Percentiles rank a stretch among this genome's conserved stretches.
phyloP scores from a whole-genome alignment of 2,888 invertebrate genomes.

The Phymatocera aterrima region DNA sequence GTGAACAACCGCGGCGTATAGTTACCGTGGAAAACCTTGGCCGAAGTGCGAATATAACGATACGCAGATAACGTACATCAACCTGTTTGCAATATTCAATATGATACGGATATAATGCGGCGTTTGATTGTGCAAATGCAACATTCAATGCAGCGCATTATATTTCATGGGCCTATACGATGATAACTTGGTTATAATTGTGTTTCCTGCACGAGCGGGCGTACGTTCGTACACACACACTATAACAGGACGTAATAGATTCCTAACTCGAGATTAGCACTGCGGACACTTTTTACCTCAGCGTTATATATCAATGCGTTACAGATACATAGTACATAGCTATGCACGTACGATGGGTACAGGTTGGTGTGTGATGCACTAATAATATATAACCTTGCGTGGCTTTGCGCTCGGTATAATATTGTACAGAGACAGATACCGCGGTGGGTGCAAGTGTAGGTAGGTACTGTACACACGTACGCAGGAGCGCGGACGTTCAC shows the following conservation, averaged over 20 bases:
- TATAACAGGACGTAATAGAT: slow-evolving; percentile 11
- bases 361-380: no score
- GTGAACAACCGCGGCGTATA: no score
- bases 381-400: no score
- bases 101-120: not conserved
- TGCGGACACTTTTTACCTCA: not conserved
- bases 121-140: slow-evolving; percentile 10
- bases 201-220: not conserved
- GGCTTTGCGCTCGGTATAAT: no score
- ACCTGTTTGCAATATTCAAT: no score
- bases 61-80: not conserved
- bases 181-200: not conserved
- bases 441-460: no score
- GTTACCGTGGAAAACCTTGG: not conserved
- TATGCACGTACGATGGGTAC: not conserved
- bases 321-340: not conserved
- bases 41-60: not conserved
- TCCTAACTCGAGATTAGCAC: slow-evolving; percentile 12
- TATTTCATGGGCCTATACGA: not conserved
- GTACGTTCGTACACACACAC: not conserved
- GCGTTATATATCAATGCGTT: not conserved
- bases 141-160: not conserved
- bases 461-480: no score
- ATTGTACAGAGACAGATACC: no score
- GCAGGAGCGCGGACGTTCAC: no score